Evolutionary conservation across 2,113 vertebrate genomes (phyloP).

Genomic region (Egretta garzetta): DNA sequence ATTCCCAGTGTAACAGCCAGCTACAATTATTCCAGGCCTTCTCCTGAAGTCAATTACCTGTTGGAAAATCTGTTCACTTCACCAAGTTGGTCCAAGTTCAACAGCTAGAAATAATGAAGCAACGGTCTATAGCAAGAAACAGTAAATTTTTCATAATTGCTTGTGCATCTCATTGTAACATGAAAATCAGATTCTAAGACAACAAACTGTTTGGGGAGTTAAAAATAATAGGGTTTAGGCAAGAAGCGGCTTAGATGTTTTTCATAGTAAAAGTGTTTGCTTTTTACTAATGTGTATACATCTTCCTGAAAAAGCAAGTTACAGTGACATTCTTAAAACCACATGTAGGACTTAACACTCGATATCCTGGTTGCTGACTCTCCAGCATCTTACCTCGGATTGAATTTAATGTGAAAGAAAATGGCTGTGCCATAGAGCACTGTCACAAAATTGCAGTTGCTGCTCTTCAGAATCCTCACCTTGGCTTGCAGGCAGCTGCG

Average conservation of each 20-base stretch:
- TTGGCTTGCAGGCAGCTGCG: neutral
- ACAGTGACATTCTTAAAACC: neutral
- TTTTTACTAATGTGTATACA: neutral
- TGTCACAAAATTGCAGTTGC: neutral
- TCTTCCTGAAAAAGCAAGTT: neutral
- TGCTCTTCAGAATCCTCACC: neutral
- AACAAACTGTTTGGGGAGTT: neutral
- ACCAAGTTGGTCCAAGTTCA: constrained; percentile 8
- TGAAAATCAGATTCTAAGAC: neutral
- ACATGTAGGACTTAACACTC: neutral
- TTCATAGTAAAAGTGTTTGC: neutral
- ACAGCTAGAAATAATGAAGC: constrained; percentile 35
- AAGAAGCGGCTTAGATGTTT: neutral
- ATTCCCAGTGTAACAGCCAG: constrained; percentile 35
- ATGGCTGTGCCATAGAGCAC: neutral
- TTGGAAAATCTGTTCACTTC: constrained; percentile 51
- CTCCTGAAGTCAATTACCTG: constrained; percentile 55
- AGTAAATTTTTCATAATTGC: neutral
- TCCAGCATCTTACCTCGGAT: neutral
- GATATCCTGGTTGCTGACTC: neutral
- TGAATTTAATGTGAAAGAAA: neutral
- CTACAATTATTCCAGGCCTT: constrained; percentile 40
- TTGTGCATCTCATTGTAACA: neutral
- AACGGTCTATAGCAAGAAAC: neutral
- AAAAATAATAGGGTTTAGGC: neutral